Conservation (phyloP, 2,797 vertebrate genomes). For the Poecile montanus region DNA sequence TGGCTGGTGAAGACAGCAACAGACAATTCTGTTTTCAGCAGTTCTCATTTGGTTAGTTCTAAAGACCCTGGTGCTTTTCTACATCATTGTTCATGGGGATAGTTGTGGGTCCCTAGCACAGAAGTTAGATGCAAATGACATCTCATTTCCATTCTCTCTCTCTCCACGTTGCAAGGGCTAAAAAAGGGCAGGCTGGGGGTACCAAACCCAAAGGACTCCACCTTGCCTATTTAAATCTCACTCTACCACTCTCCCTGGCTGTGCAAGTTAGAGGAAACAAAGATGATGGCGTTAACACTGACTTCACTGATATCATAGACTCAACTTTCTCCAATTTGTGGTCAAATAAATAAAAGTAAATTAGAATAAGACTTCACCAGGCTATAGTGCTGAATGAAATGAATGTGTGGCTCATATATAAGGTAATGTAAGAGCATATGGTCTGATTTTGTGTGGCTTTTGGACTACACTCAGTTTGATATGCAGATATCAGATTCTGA, state of each 20-base stretch:
- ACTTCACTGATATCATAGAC: background rate
- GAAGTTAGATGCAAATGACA: background rate
- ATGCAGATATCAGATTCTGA: background rate
- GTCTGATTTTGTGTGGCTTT: background rate
- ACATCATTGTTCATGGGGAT: background rate
- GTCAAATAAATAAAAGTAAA: background rate
- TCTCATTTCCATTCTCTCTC: background rate
- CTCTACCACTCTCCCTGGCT: background rate
- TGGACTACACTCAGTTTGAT: background rate
- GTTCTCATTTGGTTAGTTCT: background rate
- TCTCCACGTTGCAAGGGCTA: background rate
- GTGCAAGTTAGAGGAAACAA: background rate
- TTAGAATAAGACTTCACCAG: background rate
- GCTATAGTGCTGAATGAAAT: background rate
- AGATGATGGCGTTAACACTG: background rate
- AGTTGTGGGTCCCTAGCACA: background rate
- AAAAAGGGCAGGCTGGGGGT: background rate
- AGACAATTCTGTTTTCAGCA: background rate
- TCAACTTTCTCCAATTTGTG: background rate
- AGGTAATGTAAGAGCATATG: background rate
- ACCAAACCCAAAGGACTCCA: background rate
- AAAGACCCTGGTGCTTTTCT: background rate
- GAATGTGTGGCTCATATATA: rapidly evolving
- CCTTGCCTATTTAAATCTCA: background rate
- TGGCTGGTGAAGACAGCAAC: background rate